These are phyloP conservation scores for Sympetrum striolatum DNA, from an alignment of 2,888 invertebrate genomes.

Conservation along the genomic window DNA sequence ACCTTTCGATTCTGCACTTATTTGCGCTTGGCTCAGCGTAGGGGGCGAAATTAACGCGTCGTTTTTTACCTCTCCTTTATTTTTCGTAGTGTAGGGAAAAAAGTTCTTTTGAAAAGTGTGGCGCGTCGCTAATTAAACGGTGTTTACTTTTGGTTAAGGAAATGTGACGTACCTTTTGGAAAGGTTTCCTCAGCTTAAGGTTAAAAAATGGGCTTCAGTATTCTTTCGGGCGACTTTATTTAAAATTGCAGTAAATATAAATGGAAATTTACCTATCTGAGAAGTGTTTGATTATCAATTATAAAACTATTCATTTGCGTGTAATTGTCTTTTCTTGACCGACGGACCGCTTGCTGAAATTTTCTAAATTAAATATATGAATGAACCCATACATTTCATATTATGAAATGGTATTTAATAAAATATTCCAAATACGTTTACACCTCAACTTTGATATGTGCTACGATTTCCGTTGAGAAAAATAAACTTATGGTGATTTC, in stretches of 20 bases:
- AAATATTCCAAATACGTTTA: neutral
- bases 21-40: neutral
- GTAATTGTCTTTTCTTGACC: neutral
- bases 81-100: neutral
- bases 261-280: neutral
- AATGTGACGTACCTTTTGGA: neutral
- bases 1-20: neutral
- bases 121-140: constrained; percentile 8
- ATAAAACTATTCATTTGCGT: neutral
- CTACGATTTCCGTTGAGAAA: too few relatives aligned
- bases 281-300: neutral
- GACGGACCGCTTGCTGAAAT: neutral
- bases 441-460: neutral
- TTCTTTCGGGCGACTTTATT: neutral
- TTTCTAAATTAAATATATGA: neutral
- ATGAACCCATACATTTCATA: neutral
- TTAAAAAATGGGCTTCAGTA: neutral
- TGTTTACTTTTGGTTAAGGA: constrained; percentile 21
- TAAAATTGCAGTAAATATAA: neutral
- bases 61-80: neutral
- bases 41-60: neutral
- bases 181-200: neutral
- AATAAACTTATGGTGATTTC: too few relatives aligned
- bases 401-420: neutral
- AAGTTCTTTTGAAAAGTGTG: constrained; percentile 25